Base-by-base conservation (phyloP, 2,113 vertebrate genomes). In the Labeo catla region DNA sequence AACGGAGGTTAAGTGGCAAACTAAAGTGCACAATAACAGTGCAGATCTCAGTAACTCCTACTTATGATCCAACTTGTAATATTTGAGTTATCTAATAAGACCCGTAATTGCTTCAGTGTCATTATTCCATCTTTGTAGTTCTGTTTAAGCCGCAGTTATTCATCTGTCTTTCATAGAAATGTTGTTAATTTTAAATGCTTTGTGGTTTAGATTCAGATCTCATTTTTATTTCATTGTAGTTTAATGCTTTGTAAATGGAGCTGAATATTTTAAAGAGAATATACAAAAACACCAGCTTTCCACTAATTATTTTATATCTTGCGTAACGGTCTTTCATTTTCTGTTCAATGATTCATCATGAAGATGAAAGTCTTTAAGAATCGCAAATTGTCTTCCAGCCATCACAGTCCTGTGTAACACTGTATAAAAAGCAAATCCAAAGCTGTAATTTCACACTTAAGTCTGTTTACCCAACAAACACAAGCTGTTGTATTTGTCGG, bases 381-480 rank as follows among this genome's bases (percentile, higher is more conserved):
- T 36, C 15, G 8, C 57, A 49, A 65, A 81, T 34, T 66, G 15
- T 68, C 65, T 52, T 36, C 11, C 77, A 80, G 50, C 34, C 65
- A 74, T 84, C 68, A 43, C 68, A 45, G 43, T 84, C 34, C 73
- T 73, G 49, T 73, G 49, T 84, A 19, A 84, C 82, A 70, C 49
- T 65, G 45, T 70, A 70, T 82, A 70, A 21, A 70, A 70, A 52
- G 15, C 45, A 82, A 59, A 73, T 39, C 36, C 81, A 45, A 73
- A 73, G 70, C 73, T 79, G 23, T 36, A 81, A 28, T 49, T 65
- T 84, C 68, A 81, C 50, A 74, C 83, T 74, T 43, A 21, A 77
- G 79, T 10, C 34, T 84, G 68, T 86, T 86, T 84, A 54, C 54
- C 80, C 76, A 76, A 63, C 68, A 84, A 72, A 74, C 68, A 28